Percentiles rank a stretch among this genome's conserved stretches.
These are phyloP conservation scores for Bombylius discolor DNA, from an alignment of 2,888 invertebrate genomes.

Conservation along the genomic window DNA sequence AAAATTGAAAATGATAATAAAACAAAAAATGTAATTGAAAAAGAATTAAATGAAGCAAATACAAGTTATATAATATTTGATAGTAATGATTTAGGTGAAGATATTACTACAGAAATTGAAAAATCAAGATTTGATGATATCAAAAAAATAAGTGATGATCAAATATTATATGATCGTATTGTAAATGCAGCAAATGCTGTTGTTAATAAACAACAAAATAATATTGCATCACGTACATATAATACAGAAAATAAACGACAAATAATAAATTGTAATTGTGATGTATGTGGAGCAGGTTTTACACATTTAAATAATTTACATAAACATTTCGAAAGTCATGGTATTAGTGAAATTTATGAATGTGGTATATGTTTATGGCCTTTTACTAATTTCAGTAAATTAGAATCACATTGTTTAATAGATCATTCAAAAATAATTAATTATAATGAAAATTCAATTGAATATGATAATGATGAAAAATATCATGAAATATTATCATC, in stretches of 20 bases:
- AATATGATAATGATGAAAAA: not conserved
- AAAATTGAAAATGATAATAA: not conserved
- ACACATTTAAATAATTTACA: constrained; percentile 10
- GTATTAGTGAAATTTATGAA: not conserved
- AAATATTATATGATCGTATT: no score
- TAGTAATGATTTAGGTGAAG: not conserved
- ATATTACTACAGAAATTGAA: not conserved
- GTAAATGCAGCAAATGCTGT: no score
- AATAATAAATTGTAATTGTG: constrained; percentile 8
- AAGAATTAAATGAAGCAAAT: not conserved
- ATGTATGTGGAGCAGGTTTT: constrained; percentile 14
- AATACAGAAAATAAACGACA: not conserved
- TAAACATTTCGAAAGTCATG: constrained; percentile 6
- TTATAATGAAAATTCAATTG: not conserved
- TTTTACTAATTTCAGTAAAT: not conserved
- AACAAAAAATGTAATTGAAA: not conserved
- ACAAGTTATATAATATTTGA: not conserved
- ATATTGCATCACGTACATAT: not conserved
- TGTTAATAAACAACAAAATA: not conserved
- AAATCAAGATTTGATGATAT: not conserved
- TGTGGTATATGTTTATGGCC: constrained; percentile 1
- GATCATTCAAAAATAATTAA: not conserved
- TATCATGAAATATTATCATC: not conserved
- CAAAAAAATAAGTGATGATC: not conserved
- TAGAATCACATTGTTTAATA: not conserved